Evolutionary conservation across 2,888 invertebrate genomes (phyloP).

Genomic region (Cheilosia urbana): DNA sequence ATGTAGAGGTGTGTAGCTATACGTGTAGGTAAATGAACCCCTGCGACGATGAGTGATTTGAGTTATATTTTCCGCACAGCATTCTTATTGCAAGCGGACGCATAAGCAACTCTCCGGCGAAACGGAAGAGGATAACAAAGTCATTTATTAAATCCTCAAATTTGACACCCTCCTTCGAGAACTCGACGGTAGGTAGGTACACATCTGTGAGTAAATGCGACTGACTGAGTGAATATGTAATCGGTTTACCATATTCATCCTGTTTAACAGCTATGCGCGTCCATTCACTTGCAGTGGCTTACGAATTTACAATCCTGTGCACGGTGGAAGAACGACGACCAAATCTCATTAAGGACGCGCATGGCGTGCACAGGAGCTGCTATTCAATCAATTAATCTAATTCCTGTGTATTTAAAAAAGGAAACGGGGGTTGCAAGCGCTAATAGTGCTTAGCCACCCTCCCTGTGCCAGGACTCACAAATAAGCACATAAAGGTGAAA

Average conservation of each 20-base stretch:
- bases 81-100: conserved; percentile 45
- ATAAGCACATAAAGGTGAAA: conserved; percentile 65
- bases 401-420: conserved; percentile 65
- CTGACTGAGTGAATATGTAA: conserved; percentile 57
- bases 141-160: conserved; percentile 74
- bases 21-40: conserved; percentile 53
- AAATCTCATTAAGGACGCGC: conserved; percentile 69
- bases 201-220: conserved; percentile 60
- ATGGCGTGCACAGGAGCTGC: conserved; percentile 47
- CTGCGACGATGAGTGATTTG: conserved; percentile 72
- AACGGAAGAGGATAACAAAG: conserved; percentile 68
- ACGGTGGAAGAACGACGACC: conserved; percentile 49
- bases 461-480: conserved; percentile 36
- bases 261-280: conserved; percentile 67
- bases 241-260: conserved; percentile 74
- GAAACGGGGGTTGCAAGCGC: conserved; percentile 47
- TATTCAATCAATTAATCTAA: conserved; percentile 74
- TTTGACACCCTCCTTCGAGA: conserved; percentile 67
- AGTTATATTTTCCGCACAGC: conserved; percentile 66
- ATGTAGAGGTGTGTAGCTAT: conserved; percentile 6
- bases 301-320: conserved; percentile 37
- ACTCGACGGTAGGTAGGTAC: conserved; percentile 34
- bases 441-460: conserved; percentile 68
- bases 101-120: background rate
- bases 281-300: conserved; percentile 55